phyloP scores from a whole-genome alignment of 2,888 invertebrate genomes.

The Amphipyra berbera region DNA sequence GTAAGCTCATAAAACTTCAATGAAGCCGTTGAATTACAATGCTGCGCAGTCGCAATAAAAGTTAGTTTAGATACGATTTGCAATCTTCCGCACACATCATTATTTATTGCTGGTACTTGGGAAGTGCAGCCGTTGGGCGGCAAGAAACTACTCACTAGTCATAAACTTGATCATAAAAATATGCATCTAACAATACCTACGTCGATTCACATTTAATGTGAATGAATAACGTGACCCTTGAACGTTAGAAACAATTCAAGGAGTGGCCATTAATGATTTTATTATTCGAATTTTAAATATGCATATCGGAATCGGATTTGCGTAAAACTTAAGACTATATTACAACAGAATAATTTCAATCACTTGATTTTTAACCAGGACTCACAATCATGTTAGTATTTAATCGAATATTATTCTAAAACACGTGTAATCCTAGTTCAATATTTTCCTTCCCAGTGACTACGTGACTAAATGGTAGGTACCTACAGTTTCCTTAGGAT shows the following conservation, averaged over 20 bases:
- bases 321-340: slow-evolving; percentile 8
- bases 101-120: slow-evolving; percentile 51
- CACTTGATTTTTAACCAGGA: not conserved
- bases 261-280: slow-evolving; percentile 46
- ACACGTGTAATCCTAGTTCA: slow-evolving; percentile 11
- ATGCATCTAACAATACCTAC: slow-evolving; percentile 29
- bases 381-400: slow-evolving; percentile 4
- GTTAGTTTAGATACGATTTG: slow-evolving; percentile 78
- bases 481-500: slow-evolving; percentile 36
- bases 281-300: slow-evolving; percentile 30
- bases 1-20: slow-evolving; percentile 87
- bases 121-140: slow-evolving; percentile 46
- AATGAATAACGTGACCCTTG: slow-evolving; percentile 48
- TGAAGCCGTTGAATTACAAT: slow-evolving; percentile 85
- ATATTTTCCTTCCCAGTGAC: slow-evolving; percentile 39
- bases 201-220: slow-evolving; percentile 21
- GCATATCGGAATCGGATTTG: slow-evolving; percentile 1
- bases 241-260: slow-evolving; percentile 46
- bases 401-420: slow-evolving; percentile 9
- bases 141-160: slow-evolving; percentile 26
- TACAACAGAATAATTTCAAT: slow-evolving; percentile 15
- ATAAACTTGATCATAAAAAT: slow-evolving; percentile 53
- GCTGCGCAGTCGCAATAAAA: slow-evolving; percentile 74
- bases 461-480: slow-evolving; percentile 44
- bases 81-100: slow-evolving; percentile 69